Evolutionary conservation across 2,113 vertebrate species (phyloP).

Genomic region (Saccopteryx leptura): DNA sequence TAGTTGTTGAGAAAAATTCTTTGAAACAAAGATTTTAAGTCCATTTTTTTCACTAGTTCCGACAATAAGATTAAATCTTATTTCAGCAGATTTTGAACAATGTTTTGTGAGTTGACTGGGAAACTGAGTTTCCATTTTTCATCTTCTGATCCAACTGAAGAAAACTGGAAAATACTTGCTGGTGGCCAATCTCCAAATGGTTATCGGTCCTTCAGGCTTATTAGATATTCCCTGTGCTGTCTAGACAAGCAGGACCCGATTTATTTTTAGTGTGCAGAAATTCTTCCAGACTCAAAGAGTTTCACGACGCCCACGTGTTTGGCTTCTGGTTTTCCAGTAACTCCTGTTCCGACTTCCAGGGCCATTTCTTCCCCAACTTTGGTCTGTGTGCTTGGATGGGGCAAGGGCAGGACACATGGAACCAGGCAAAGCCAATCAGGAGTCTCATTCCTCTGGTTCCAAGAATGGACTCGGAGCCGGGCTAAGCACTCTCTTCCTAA

Average conservation of each 20-base stretch:
- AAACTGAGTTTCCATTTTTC: neutral
- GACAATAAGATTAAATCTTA: neutral
- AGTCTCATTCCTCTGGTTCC: neutral
- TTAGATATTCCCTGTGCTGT: neutral
- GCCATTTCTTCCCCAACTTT: neutral
- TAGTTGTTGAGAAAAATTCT: too few relatives aligned
- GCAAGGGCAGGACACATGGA: neutral
- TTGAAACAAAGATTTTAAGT: neutral
- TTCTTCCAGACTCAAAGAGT: constrained; percentile 13
- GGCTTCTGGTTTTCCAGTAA: neutral
- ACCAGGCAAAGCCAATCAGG: neutral
- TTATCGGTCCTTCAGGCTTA: neutral
- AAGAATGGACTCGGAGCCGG: neutral
- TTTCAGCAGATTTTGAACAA: neutral
- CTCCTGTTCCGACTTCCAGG: neutral
- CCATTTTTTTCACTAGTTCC: neutral
- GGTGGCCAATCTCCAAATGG: neutral
- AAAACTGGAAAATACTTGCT: neutral
- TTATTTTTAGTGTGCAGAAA: constrained; percentile 33
- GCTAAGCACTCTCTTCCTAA: neutral
- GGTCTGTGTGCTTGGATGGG: neutral
- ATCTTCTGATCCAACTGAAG: neutral
- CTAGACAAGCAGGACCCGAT: neutral
- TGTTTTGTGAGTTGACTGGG: neutral
- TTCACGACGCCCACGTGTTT: neutral